Conservation (phyloP, 2,797 vertebrate genomes). For the Triplophysa bombifrons region DNA sequence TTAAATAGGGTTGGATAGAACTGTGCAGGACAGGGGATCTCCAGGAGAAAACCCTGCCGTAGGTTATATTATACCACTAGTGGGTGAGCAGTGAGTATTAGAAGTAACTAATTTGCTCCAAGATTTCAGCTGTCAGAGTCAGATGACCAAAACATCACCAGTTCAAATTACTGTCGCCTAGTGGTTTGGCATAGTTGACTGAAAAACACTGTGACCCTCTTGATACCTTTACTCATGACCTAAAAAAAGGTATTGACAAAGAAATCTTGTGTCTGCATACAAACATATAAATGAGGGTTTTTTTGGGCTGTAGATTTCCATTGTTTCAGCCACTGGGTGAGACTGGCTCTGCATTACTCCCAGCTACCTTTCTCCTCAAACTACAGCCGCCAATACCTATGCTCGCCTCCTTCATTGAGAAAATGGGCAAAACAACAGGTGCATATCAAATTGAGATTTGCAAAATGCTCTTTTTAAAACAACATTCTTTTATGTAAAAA, state of each 20-base stretch:
- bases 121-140: too few relatives aligned
- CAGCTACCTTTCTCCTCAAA: conserved; percentile 80
- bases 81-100: too few relatives aligned
- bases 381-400: conserved; percentile 77
- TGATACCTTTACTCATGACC: not conserved
- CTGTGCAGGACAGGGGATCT: too few relatives aligned
- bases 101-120: too few relatives aligned
- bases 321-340: conserved; percentile 68
- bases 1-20: too few relatives aligned
- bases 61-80: too few relatives aligned
- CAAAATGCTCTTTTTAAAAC: not conserved
- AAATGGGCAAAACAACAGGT: conserved; percentile 80
- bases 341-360: conserved; percentile 66
- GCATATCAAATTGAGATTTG: not conserved
- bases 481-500: not conserved
- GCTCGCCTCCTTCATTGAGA: conserved; percentile 67
- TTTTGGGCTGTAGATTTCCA: conserved; percentile 65
- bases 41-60: too few relatives aligned
- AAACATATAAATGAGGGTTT: not conserved
- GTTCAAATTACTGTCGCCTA: not conserved
- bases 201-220: too few relatives aligned
- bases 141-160: too few relatives aligned
- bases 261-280: not conserved
- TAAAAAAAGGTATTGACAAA: not conserved
- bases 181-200: too few relatives aligned